A percentile compares a stretch with the other conserved stretches of the same genome.
Evolutionary conservation across 2,888 invertebrate genomes (phyloP).

Genomic region (Drosophila leonis): DNA sequence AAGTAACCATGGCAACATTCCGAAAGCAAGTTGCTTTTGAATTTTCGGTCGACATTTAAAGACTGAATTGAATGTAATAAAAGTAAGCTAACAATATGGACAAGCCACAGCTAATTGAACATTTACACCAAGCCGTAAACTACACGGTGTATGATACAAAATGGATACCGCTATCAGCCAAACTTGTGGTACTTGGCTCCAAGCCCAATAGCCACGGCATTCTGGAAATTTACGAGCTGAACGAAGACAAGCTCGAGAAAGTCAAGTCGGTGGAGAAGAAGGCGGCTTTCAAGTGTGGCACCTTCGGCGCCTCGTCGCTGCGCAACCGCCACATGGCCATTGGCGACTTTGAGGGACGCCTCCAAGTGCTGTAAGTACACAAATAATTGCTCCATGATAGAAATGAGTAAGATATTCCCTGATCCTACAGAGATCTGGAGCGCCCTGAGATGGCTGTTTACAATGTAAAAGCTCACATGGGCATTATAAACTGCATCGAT

Average conservation of each 20-base stretch:
- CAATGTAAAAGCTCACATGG: conserved; percentile 91
- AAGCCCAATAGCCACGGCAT: conserved; percentile 94
- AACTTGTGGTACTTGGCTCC: conserved; percentile 95
- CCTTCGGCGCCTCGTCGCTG: conserved; percentile 95
- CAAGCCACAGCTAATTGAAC: conserved; percentile 96
- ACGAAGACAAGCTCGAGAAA: conserved; percentile 90
- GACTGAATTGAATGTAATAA: neutral
- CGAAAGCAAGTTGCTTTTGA: conserved; percentile 19
- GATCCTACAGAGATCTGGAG: conserved; percentile 90
- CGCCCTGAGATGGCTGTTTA: conserved; percentile 90
- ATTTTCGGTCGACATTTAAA: conserved; percentile 14
- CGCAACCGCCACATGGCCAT: conserved; percentile 93
- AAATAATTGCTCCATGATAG: neutral
- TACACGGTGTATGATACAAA: conserved; percentile 96
- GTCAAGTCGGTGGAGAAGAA: conserved; percentile 91
- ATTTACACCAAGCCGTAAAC: conserved; percentile 92
- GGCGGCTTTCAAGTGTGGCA: conserved; percentile 96
- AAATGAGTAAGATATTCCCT: neutral
- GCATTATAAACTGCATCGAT: conserved; percentile 96
- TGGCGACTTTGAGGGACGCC: conserved; percentile 94
- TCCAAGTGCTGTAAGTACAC: conserved; percentile 91
- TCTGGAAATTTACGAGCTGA: conserved; percentile 92
- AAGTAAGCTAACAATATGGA: conserved; percentile 86
- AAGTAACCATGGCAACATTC: conserved; percentile 39
- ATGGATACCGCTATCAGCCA: conserved; percentile 98